A percentile compares a stretch with the other conserved stretches of the same genome.
These are phyloP conservation scores for Agapostemon virescens DNA, from an alignment of 2,888 invertebrate genomes.

Conservation along the genomic window DNA sequence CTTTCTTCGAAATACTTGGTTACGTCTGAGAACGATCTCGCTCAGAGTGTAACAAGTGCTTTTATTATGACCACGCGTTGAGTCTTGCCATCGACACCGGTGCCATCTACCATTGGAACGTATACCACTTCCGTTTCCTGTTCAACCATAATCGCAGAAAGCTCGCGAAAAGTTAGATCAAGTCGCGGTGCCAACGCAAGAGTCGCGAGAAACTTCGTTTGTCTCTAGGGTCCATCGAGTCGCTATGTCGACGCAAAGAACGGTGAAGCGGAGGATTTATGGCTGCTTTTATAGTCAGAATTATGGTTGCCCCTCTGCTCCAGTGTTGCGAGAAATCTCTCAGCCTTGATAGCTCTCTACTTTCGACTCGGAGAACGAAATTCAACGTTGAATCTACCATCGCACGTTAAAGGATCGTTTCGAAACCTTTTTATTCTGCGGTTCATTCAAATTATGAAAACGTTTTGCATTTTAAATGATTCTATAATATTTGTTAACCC, in stretches of 20 bases:
- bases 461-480: too few relatives aligned
- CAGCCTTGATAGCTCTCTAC: background rate
- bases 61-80: conserved; percentile 46
- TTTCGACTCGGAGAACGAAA: background rate
- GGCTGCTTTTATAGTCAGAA: background rate
- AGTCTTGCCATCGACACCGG: conserved; percentile 38
- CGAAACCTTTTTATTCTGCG: too few relatives aligned
- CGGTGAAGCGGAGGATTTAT: too few relatives aligned
- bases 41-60: conserved; percentile 29
- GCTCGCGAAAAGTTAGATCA: background rate
- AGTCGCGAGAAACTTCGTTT: background rate
- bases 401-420: too few relatives aligned
- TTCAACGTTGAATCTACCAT: too few relatives aligned
- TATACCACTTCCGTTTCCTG: background rate
- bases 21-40: conserved; percentile 36
- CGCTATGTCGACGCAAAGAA: background rate
- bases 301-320: background rate
- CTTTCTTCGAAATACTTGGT: background rate
- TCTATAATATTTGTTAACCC: too few relatives aligned
- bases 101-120: conserved; percentile 39
- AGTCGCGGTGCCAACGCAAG: background rate
- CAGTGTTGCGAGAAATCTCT: background rate
- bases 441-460: too few relatives aligned
- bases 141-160: background rate
- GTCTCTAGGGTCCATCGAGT: background rate